Evolutionary conservation across 2,888 invertebrate species (phyloP).

Genomic region (Hesperia comma): DNA sequence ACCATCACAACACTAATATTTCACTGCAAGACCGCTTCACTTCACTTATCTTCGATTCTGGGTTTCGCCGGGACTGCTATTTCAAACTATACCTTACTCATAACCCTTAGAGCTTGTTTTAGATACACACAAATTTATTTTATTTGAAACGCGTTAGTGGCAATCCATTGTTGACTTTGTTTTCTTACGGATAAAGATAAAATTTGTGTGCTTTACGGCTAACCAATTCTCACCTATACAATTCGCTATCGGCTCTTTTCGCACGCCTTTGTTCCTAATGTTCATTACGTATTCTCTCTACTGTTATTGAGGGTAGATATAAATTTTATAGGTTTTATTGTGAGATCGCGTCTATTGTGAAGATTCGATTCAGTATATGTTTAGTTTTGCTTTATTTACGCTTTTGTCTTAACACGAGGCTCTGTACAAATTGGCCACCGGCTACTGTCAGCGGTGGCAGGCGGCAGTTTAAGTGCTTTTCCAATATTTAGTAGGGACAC

Average conservation of each 20-base stretch:
- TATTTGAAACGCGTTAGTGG: conserved; percentile 49
- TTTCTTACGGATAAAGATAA: conserved; percentile 45
- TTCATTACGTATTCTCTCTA: conserved; percentile 79
- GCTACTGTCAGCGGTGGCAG: too few species aligned
- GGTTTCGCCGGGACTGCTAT: conserved; percentile 46
- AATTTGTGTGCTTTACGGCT: conserved; percentile 45
- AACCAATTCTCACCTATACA: conserved; percentile 73
- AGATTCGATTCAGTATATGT: conserved; percentile 61
- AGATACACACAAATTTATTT: conserved; percentile 45
- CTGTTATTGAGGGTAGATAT: conserved; percentile 75
- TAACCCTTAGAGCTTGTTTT: conserved; percentile 48
- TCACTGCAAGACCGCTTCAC: conserved; percentile 64
- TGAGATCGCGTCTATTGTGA: conserved; percentile 60
- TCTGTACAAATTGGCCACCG: too few species aligned
- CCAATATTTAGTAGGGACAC: too few species aligned
- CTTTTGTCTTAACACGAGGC: conserved; percentile 57
- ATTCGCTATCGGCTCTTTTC: conserved; percentile 73
- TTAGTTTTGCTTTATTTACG: conserved; percentile 45
- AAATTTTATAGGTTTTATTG: conserved; percentile 75
- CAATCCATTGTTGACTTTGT: conserved; percentile 51
- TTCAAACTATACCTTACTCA: conserved; percentile 46
- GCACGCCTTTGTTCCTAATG: conserved; percentile 77
- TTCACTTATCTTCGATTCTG: conserved; percentile 73
- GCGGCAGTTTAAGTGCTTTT: too few species aligned
- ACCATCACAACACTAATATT: conserved; percentile 74